Evolutionary conservation across 2,797 vertebrate species (phyloP).

Genomic region (Trichosurus vulpecula): DNA sequence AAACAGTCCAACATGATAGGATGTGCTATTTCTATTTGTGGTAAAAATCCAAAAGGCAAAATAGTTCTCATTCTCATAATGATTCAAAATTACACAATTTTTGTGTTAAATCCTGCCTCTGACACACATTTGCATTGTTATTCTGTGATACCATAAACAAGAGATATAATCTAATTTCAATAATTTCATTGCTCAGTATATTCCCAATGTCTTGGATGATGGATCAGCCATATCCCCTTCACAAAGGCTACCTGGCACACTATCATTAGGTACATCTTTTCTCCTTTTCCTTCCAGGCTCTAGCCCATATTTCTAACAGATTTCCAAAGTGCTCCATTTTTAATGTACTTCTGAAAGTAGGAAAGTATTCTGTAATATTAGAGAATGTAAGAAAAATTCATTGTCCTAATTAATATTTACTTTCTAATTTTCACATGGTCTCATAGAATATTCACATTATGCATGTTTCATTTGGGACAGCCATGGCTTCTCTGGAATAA

Average conservation of each 20-base stretch:
- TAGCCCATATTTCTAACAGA: not conserved
- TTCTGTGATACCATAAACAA: not conserved
- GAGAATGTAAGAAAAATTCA: not conserved
- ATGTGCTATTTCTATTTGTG: not conserved
- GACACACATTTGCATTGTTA: not conserved
- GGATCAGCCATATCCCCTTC: not conserved
- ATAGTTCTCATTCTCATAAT: not conserved
- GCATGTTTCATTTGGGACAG: not conserved
- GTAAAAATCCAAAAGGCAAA: not conserved
- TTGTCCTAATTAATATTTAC: not conserved
- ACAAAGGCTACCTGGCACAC: not conserved
- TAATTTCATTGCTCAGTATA: not conserved
- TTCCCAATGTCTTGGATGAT: not conserved
- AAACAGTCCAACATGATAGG: not conserved
- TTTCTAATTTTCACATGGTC: not conserved
- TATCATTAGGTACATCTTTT: not conserved
- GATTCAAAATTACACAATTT: not conserved
- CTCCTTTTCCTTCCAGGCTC: not conserved
- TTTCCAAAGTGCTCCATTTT: not conserved
- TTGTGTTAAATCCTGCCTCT: not conserved
- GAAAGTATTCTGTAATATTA: not conserved
- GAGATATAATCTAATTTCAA: not conserved
- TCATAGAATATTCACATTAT: not conserved
- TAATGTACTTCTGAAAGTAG: not conserved
- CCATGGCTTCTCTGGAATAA: not conserved